These are phyloP conservation scores for Lordiphosa collinella DNA, from an alignment of 1,140 invertebrate genomes.

Conservation along the genomic window DNA sequence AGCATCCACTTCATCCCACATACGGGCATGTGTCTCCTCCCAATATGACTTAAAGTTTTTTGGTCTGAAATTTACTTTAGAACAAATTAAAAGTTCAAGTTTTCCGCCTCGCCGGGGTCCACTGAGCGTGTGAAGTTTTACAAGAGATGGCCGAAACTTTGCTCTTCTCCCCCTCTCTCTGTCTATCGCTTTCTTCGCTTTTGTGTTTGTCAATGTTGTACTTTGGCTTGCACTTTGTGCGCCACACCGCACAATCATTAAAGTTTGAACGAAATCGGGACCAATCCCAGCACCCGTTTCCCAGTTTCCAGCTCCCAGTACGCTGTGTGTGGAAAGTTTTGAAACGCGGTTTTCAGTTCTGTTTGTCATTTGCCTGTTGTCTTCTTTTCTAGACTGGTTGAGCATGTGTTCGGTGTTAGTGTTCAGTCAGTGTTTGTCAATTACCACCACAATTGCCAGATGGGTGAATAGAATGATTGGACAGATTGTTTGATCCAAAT, in stretches of 20 bases:
- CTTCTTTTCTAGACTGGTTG: neutral
- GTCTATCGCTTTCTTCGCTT: neutral
- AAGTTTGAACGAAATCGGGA: conserved; percentile 57
- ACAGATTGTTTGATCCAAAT: neutral
- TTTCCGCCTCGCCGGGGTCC: conserved; percentile 37
- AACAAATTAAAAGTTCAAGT: conserved; percentile 69
- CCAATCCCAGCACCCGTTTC: conserved; percentile 6
- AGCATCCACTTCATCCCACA: neutral
- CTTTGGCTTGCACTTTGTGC: conserved; percentile 64
- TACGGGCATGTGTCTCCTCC: conserved; percentile 44
- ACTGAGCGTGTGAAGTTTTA: conserved; percentile 63
- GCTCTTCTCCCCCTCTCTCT: neutral
- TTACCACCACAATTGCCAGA: conserved; percentile 31
- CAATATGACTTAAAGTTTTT: conserved; percentile 53
- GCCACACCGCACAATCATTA: conserved; percentile 69
- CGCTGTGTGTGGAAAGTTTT: conserved; percentile 30
- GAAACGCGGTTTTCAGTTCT: conserved; percentile 28
- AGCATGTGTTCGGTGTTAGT: conserved; percentile 19
- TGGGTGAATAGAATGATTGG: conserved; percentile 4
- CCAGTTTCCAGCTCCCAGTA: conserved; percentile 1
- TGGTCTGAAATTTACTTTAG: conserved; percentile 59
- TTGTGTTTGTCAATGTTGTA: conserved; percentile 47
- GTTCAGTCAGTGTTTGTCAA: conserved; percentile 39
- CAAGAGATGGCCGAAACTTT: conserved; percentile 59
- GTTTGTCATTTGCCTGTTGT: conserved; percentile 42